Conservation (phyloP, 2,888 invertebrate genomes). For the Hypomecis atomaria region DNA sequence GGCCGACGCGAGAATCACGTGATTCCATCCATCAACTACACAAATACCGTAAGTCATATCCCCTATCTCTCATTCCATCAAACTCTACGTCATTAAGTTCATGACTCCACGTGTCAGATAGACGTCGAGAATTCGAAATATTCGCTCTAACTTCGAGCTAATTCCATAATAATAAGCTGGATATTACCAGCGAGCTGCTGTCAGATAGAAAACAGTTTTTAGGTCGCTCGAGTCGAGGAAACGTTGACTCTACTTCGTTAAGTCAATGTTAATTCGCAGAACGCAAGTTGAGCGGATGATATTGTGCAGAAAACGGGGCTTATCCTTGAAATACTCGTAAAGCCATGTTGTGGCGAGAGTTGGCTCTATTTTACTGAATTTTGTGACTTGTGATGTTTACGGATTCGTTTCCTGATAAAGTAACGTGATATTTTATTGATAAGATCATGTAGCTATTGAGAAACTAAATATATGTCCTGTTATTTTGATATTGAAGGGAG, state of each 20-base stretch:
- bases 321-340: not conserved
- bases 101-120: slow-evolving; percentile 30
- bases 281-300: slow-evolving; percentile 12
- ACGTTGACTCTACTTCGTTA: slow-evolving; percentile 17
- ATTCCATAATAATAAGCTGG: slow-evolving; percentile 30
- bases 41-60: slow-evolving; percentile 31
- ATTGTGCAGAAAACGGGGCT: slow-evolving; percentile 3
- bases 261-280: slow-evolving; percentile 22
- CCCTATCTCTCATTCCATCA: not conserved
- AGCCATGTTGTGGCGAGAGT: not conserved
- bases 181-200: slow-evolving; percentile 22
- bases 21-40: slow-evolving; percentile 38
- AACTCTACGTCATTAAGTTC: slow-evolving; percentile 17
- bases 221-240: slow-evolving; percentile 23
- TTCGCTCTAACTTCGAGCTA: slow-evolving; percentile 31
- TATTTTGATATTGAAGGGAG: no score
- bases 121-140: slow-evolving; percentile 24
- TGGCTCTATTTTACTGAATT: not conserved
- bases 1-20: slow-evolving; percentile 53
- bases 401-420: no score
- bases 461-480: no score
- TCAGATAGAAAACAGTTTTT: slow-evolving; percentile 21
- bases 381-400: no score
- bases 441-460: no score
- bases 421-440: no score